phyloP scores from a whole-genome alignment of 2,797 vertebrate species.

The Phataginus tricuspis region DNA sequence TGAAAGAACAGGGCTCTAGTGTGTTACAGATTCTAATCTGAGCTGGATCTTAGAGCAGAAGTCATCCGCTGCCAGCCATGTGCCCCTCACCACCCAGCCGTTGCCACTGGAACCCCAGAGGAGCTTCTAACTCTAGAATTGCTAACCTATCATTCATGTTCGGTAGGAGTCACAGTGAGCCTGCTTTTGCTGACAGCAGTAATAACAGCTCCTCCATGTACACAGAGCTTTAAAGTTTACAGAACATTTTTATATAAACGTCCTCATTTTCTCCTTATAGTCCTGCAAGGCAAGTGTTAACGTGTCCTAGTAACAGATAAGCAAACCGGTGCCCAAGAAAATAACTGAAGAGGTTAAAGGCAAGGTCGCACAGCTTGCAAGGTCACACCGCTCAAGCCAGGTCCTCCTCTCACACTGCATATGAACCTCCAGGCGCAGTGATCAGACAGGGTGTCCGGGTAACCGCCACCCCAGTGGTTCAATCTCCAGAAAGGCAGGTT shows the following conservation, averaged over 20 bases:
- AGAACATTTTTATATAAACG: neutral
- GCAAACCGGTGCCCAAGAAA: neutral
- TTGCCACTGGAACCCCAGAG: neutral
- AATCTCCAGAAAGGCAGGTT: neutral
- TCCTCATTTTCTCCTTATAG: neutral
- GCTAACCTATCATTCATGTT: neutral
- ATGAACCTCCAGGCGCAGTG: neutral
- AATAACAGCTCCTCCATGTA: neutral
- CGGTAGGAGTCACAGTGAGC: neutral
- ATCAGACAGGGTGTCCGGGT: neutral
- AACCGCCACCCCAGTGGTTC: neutral
- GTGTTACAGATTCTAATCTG: neutral
- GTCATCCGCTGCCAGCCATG: neutral
- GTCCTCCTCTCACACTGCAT: neutral
- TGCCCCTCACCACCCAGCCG: neutral
- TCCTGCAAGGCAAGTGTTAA: neutral
- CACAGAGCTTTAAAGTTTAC: neutral
- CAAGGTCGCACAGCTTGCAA: neutral
- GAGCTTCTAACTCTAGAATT: neutral
- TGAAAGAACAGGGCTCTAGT: neutral
- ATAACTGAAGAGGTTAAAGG: neutral
- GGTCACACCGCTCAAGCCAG: neutral
- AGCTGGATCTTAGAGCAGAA: slow-evolving; percentile 37
- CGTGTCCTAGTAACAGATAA: neutral
- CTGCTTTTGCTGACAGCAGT: neutral